Evolutionary conservation across 92 coral and sea anemone species (phyloP).

Genomic region (Blastomussa wellsi): DNA sequence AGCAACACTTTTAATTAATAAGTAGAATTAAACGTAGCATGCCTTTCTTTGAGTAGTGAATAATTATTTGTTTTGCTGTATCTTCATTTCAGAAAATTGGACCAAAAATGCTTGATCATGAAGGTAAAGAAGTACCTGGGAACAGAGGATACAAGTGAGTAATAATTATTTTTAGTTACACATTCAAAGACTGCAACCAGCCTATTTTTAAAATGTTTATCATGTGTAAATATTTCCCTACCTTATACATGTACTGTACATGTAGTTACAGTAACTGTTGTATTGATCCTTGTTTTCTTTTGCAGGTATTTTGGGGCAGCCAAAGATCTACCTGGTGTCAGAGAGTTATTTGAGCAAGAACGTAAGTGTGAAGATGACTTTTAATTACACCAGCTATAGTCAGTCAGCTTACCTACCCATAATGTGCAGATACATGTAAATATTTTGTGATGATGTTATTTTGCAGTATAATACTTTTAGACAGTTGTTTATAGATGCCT

Average conservation of each 20-base stretch:
- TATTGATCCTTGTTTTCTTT: neutral
- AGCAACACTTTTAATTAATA: neutral
- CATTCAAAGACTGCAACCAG: neutral
- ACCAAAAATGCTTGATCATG: slow-evolving; percentile 98
- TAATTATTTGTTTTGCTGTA: neutral
- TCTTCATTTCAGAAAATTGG: slow-evolving; percentile 78
- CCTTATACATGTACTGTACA: no score
- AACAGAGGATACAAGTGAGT: slow-evolving; percentile 97
- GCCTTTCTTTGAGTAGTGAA: no score
- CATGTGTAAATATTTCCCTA: no score
- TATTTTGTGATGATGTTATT: no score
- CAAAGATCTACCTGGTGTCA: slow-evolving; percentile 94
- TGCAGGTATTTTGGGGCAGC: slow-evolving; percentile 98
- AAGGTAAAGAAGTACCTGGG: slow-evolving; percentile 99
- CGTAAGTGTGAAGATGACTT: slow-evolving; percentile 63
- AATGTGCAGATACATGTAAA: no score
- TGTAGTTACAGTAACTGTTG: no score
- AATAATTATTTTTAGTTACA: neutral
- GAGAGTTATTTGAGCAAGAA: slow-evolving; percentile 98
- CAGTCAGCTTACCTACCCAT: no score
- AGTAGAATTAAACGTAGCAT: no score
- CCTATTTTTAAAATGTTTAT: no score
- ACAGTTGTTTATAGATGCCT: no score
- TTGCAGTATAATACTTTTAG: no score
- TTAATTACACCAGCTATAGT: no score